These are phyloP conservation scores for Anableps anableps DNA, from an alignment of 2,797 vertebrate genomes.

Conservation along the genomic window DNA sequence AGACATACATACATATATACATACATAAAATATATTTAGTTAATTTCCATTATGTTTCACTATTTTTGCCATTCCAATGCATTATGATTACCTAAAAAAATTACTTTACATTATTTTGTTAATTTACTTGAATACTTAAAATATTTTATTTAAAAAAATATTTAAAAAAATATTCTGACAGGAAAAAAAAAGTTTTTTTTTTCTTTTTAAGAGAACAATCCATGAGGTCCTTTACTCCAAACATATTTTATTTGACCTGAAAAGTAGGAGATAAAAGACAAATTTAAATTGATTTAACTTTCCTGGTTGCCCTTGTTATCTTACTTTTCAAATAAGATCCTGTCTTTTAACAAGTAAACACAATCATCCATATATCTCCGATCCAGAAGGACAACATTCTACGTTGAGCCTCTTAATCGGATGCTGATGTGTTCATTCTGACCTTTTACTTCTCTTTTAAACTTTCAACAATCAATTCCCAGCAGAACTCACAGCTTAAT, in stretches of 20 bases:
- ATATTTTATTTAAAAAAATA: neutral
- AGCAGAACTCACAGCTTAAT: conserved; percentile 54
- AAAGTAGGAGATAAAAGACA: neutral
- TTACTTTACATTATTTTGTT: neutral
- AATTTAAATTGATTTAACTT: neutral
- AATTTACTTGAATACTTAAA: neutral
- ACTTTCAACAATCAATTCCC: conserved; percentile 55
- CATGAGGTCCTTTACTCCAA: neutral
- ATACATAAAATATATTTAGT: neutral
- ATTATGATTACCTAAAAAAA: neutral
- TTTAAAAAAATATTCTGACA: neutral
- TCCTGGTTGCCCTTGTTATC: neutral
- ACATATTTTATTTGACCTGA: neutral
- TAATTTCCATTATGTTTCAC: neutral
- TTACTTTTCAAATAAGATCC: neutral
- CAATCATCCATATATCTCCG: neutral
- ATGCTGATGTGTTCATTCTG: conserved; percentile 28
- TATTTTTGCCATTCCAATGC: neutral
- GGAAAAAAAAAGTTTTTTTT: neutral
- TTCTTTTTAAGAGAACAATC: neutral
- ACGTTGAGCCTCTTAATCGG: neutral
- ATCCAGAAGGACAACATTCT: neutral
- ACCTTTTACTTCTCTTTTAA: conserved; percentile 52
- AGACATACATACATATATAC: too few species aligned
- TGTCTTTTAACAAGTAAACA: conserved; percentile 1